Evolutionary conservation across 2,888 invertebrate species (phyloP).

Genomic region (Agriopis leucophaearia): DNA sequence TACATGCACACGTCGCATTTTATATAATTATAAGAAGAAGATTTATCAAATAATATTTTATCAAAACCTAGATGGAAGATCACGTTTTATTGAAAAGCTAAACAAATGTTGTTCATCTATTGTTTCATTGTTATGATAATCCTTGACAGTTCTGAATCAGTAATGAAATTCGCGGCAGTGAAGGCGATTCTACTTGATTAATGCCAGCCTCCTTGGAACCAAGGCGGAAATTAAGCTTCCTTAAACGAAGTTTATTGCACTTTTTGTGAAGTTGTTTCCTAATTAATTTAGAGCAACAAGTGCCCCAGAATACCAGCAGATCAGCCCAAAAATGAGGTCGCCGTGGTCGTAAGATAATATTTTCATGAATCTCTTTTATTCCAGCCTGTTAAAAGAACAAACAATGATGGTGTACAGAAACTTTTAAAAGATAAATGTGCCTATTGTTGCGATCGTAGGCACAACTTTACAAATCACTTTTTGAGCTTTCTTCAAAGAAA

Average conservation of each 20-base stretch:
- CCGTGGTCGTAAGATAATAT: constrained; percentile 16
- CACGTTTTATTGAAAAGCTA: constrained; percentile 3
- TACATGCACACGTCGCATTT: too few relatives aligned
- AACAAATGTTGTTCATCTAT: constrained; percentile 32
- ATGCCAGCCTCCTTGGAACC: constrained; percentile 70
- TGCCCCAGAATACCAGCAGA: constrained; percentile 56
- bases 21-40: too few relatives aligned
- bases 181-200: constrained; percentile 74
- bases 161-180: constrained; percentile 70
- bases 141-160: constrained; percentile 63
- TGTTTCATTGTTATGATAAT: constrained; percentile 62
- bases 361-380: constrained; percentile 26
- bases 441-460: constrained; percentile 56
- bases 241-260: constrained; percentile 78
- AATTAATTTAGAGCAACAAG: constrained; percentile 82
- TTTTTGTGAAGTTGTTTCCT: constrained; percentile 80
- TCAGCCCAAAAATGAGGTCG: constrained; percentile 51
- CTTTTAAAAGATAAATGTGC: constrained; percentile 53
- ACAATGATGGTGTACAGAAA: constrained; percentile 9
- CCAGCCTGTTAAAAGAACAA: constrained; percentile 3
- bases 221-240: constrained; percentile 77
- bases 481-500: constrained; percentile 53
- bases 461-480: constrained; percentile 59
- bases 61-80: neutral
- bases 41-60: neutral